These are phyloP conservation scores for Columba janthina DNA, from an alignment of 2,113 vertebrate genomes.

Conservation along the genomic window DNA sequence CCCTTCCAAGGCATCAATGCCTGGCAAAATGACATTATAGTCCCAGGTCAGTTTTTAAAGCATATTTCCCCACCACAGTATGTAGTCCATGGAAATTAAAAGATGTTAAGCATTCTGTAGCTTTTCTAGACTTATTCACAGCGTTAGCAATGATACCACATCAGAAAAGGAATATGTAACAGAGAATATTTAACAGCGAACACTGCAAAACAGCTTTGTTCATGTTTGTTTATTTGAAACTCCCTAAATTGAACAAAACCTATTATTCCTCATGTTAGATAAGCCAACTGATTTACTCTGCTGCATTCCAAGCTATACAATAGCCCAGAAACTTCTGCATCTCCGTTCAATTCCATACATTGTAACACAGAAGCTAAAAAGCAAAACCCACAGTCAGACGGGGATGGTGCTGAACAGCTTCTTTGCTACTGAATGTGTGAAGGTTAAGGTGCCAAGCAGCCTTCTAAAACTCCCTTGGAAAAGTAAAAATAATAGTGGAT, in stretches of 20 bases:
- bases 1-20: neutral
- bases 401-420: neutral
- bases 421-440: neutral
- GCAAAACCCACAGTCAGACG: neutral
- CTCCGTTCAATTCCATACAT: neutral
- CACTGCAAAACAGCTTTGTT: neutral
- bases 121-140: neutral
- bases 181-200: neutral
- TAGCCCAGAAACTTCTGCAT: neutral
- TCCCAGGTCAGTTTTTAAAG: neutral
- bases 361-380: neutral
- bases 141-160: neutral
- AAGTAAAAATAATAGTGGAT: neutral
- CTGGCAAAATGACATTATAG: neutral
- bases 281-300: neutral
- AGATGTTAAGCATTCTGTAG: neutral
- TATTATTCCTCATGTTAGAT: neutral
- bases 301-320: neutral
- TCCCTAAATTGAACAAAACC: neutral
- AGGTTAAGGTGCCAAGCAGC: neutral
- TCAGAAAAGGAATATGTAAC: neutral
- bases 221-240: neutral
- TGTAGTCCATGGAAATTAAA: neutral
- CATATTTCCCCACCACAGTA: neutral
- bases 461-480: neutral